Base-by-base conservation (phyloP, 2,888 invertebrate species). In the Drosophila imparisetae region DNA sequence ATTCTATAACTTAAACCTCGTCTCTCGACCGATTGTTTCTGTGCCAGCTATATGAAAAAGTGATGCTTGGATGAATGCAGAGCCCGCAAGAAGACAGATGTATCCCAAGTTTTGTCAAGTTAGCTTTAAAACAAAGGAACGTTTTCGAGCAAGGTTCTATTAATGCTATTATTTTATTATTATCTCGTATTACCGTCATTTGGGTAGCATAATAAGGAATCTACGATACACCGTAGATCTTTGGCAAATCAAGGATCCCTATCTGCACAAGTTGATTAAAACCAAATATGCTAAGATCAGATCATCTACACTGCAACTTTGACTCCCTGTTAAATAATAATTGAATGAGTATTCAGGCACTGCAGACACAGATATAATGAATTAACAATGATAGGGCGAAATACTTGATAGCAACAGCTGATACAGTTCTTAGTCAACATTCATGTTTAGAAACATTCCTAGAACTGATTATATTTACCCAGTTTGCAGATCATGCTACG, bases 351-450 rank as follows among this genome's bases (percentile, higher is more conserved):
- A 40, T 40, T 42, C 6, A 30, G 4, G 18, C 42, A 42, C 5
- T 18, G 10, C 10, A 42, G 40, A 21, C 40, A 57, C 15, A 18
- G 15, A 11, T 21, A 24, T 18, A 18, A 24, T 24, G 11, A 30
- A 42, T 57, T 24, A 4, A 32, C 21, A 18, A 32, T 57, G 30
- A 57, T 24, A 21, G 21, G 4, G 42, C 18, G 15, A 42, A 18
- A 42, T 57, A 32, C 15, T 21, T 42, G 57, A 57, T 57, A 42
- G 21, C 30, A 40, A 42, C 42, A 42, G 30, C 57, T 30, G 30
- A 42, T 11, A 57, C 11, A 29, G 30, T 18, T 57, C 30, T 57
- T 32, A 57, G 57, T 57, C 57, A 57, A 57, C 57, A 42, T 42
- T 57, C 30, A 21, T 15, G 57, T 21, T 21, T 11, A 21, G 57